Percentiles rank a stretch among this genome's conserved stretches.
Evolutionary conservation across 2,888 invertebrate species (phyloP).

Genomic region (Sturmia bella): DNA sequence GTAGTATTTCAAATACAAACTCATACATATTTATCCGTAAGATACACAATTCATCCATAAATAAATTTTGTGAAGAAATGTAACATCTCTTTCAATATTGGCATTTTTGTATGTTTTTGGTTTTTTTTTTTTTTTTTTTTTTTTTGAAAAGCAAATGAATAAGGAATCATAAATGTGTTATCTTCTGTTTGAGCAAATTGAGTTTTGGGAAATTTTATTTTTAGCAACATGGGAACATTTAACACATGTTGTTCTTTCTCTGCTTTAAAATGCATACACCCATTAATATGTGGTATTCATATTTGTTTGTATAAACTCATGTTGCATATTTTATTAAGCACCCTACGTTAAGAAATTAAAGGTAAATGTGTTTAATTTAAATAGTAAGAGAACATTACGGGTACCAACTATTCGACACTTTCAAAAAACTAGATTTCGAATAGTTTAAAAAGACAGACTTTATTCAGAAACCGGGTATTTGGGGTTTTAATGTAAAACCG

Average conservation of each 20-base stretch:
- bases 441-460: no score
- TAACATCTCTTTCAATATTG: neutral
- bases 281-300: slow-evolving; percentile 41
- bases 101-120: slow-evolving; percentile 7
- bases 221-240: slow-evolving; percentile 72
- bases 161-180: slow-evolving; percentile 54
- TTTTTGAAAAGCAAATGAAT: neutral
- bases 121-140: no score
- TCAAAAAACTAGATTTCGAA: no score
- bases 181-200: slow-evolving; percentile 42
- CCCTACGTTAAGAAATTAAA: slow-evolving; percentile 2
- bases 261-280: slow-evolving; percentile 38
- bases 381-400: no score
- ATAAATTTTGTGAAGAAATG: slow-evolving; percentile 39
- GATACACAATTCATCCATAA: slow-evolving; percentile 25
- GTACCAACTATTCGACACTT: no score
- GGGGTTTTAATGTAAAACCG: no score
- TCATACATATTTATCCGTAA: slow-evolving; percentile 13
- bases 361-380: no score
- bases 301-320: slow-evolving; percentile 6
- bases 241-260: slow-evolving; percentile 69
- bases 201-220: slow-evolving; percentile 69
- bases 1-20: slow-evolving; percentile 28
- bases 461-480: no score
- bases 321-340: slow-evolving; percentile 25